A percentile compares a stretch with the other conserved stretches of the same genome.
phyloP scores from a whole-genome alignment of 2,888 invertebrate species.

The Zaprionus bogoriensis region DNA sequence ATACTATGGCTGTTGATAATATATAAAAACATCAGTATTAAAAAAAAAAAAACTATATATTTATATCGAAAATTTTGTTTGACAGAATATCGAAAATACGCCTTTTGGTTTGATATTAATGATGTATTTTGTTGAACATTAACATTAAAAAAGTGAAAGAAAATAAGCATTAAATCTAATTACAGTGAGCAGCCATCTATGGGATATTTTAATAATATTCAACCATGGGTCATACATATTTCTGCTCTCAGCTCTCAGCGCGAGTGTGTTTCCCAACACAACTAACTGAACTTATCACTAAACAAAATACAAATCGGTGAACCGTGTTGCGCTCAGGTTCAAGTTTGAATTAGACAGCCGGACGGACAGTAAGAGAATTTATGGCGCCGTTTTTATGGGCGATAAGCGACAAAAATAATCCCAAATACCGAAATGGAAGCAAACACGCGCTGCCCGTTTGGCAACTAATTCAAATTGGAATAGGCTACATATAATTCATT shows the following conservation, averaged over 20 bases:
- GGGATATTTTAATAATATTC: too few relatives aligned
- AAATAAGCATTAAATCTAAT: too few relatives aligned
- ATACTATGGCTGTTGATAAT: too few relatives aligned
- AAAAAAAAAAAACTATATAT: too few relatives aligned
- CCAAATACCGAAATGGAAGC: constrained; percentile 8
- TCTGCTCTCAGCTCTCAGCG: background rate
- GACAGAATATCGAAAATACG: too few relatives aligned
- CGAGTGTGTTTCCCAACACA: constrained; percentile 4
- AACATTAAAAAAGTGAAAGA: too few relatives aligned
- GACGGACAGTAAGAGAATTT: constrained; percentile 51
- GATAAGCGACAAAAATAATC: constrained; percentile 52
- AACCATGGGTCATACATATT: too few relatives aligned
- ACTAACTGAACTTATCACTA: constrained; percentile 47
- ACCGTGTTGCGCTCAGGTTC: constrained; percentile 48
- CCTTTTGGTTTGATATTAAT: too few relatives aligned
- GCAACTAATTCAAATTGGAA: constrained; percentile 62
- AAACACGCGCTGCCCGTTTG: constrained; percentile 18
- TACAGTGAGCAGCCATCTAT: too few relatives aligned
- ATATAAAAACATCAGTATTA: too few relatives aligned
- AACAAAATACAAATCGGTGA: constrained; percentile 39
- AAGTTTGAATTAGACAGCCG: constrained; percentile 48
- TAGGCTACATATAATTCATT: constrained; percentile 67
- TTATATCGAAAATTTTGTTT: too few relatives aligned
- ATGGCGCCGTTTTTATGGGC: constrained; percentile 52
- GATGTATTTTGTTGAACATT: too few relatives aligned